Evolutionary conservation across 2,888 invertebrate genomes (phyloP), one percentile per base, ranked within the genome.

Genomic region (Sarcophaga subvicina): DNA sequence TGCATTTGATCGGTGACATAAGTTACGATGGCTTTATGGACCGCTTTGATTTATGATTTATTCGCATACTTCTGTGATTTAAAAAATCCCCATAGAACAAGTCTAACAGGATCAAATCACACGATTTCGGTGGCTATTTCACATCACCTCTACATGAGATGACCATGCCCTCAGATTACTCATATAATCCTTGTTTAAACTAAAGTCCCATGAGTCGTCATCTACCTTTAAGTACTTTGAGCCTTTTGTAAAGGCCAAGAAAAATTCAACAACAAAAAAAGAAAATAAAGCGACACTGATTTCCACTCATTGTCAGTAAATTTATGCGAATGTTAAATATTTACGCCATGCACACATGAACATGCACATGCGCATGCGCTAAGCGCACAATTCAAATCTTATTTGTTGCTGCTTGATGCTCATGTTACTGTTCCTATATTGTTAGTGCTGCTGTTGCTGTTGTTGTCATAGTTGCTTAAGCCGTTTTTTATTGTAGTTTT

Each of bases 311-410:
- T 70, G 20, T 77, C 37, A 72, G 45, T 80, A 92, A 92, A 90
- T 89, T 88, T 89, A 89, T 89, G 89, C 88, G 89, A 89, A 88
- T 88, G 87, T 88, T 86, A 88, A 89, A 89, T 89, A 88, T 88
- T 88, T 87, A 84, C 84, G 87, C 83, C 83, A 86, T 88, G 86
- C 37, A 37, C 37, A 37, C 37, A 37, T 37, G 37, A 37, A 37
- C 37, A 37, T 37, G 37, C 86, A 79, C 85, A 85, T 88, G 89
- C 85, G 88, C 88, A 88, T 86, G 89, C 88, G 87, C 87, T 83
- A 49, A 86, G 80, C 80, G 63, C 86, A 86, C 86, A 86, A 88
- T 86, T 86, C 86, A 86, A 86, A 80, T 77, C 77, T 80, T 76
- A 83, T 82, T 83, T 82, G 78, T 79, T 79, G 78, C 70, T 83